A percentile compares a stretch with the other conserved stretches of the same genome.
Conservation (phyloP, 2,113 vertebrate species). For the Phocoena sinus region DNA sequence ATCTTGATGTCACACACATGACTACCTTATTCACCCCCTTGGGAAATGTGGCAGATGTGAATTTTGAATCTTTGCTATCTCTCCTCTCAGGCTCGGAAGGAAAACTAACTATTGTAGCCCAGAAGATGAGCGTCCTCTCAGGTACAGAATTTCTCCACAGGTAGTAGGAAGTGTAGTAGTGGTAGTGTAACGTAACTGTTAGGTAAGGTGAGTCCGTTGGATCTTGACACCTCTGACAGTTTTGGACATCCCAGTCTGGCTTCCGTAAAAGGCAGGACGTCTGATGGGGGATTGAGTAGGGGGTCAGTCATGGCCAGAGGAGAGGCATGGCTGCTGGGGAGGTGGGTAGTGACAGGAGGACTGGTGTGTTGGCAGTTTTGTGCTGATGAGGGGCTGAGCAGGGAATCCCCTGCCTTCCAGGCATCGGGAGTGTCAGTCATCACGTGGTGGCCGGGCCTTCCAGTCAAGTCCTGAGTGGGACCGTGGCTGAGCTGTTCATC, state of each 20-base stretch:
- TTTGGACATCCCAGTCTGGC: neutral
- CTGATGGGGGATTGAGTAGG: neutral
- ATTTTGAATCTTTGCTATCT: neutral
- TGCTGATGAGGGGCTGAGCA: neutral
- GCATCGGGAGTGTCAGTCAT: conserved; percentile 93
- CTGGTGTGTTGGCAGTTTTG: neutral
- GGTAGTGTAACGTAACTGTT: neutral
- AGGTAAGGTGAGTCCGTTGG: neutral
- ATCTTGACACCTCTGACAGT: neutral
- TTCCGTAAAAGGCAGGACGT: neutral
- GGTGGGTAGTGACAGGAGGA: neutral
- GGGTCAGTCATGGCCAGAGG: neutral
- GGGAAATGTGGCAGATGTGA: neutral
- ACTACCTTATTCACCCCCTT: neutral
- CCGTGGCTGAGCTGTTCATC: conserved; percentile 90
- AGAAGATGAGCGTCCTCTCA: conserved; percentile 97
- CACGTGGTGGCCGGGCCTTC: conserved; percentile 92
- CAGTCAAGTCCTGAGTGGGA: conserved; percentile 88
- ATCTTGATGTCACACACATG: neutral
- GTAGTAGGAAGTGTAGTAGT: neutral
- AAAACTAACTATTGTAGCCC: conserved; percentile 92
- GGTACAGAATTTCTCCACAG: conserved; percentile 77
- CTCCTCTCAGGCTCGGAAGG: conserved; percentile 92
- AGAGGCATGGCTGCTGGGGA: neutral
- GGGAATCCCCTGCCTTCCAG: conserved; percentile 76